Evolutionary conservation across 2,113 vertebrate genomes (phyloP), one percentile per base, ranked within the genome.

Genomic region (Pterocles orientalis): DNA sequence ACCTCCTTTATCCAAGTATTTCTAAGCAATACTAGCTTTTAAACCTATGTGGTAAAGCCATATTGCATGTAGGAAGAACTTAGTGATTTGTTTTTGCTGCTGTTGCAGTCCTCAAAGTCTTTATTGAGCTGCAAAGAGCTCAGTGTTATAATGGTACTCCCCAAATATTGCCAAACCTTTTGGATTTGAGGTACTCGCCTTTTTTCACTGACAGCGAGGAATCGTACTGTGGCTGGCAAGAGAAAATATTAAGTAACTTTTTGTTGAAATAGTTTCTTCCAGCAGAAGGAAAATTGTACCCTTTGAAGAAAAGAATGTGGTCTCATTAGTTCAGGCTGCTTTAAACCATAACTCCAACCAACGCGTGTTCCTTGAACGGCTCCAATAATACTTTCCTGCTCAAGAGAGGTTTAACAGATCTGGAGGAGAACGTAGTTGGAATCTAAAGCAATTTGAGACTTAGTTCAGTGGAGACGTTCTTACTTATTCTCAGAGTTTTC

Each of bases 1-100:
- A 20, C 18, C 24, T 73, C 34, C 43, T 79, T 54, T 33, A 31
- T 18, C 28, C 19, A 3, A 33, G 23, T 48, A 3, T 31, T 81
- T 45, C 12, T 72, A 6, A 2, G 14, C 20, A 36, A 16, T 20
- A 47, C 9, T 34, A 51, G 53, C 39, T 71, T 68, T 51, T 39
- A 60, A 71, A 47, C n/a, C 14, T 0, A 0, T 10, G 20, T 53
- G 33, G 19, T 50, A 45, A 6, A 43, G 66, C 60, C 10, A 4
- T 68, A 19, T 69, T 88, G 26, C 14, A 0, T n/a, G 23, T 26
- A 24, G 50, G 51, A 33, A 72, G 62, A 56, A 33, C 34, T 61
- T 47, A 81, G 16, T 18, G 1, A 5, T 43, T 73, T 88, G 21
- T 11, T 41, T 10, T 48, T 61, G 29, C 2, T 1, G 29, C 29